A percentile compares a stretch with the other conserved stretches of the same genome.
Conservation (phyloP, 2,888 invertebrate genomes). For the Drepanosiphum platanoidis region DNA sequence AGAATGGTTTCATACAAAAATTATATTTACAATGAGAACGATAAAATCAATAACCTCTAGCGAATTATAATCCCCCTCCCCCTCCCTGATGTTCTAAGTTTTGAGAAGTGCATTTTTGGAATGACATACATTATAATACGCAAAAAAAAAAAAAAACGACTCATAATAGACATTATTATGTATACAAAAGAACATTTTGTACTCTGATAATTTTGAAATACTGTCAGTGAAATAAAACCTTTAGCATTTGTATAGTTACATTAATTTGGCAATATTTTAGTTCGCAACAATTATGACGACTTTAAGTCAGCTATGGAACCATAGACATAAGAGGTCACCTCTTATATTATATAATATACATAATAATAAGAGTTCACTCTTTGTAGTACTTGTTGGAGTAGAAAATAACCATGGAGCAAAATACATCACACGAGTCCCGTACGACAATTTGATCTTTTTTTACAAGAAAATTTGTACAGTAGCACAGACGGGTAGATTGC, state of each 20-base stretch:
- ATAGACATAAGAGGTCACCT: no score
- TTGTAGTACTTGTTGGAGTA: neutral
- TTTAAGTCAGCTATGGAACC: no score
- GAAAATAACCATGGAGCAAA: neutral
- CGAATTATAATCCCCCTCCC: constrained; percentile 10
- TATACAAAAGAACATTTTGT: neutral
- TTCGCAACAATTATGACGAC: no score
- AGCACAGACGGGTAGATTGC: constrained; percentile 75
- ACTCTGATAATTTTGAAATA: no score
- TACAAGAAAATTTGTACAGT: constrained; percentile 54
- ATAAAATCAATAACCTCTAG: neutral
- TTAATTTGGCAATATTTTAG: no score
- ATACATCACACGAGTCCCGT: neutral
- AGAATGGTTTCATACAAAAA: constrained; percentile 53
- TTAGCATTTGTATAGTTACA: constrained; percentile 23
- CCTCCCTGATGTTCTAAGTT: constrained; percentile 13
- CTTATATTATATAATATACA: no score
- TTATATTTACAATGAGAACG: constrained; percentile 27
- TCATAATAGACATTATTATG: neutral
- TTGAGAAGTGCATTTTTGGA: constrained; percentile 19
- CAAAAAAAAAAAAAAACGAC: neutral
- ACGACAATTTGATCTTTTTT: neutral
- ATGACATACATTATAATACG: neutral
- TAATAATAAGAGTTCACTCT: no score
- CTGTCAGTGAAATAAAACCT: constrained; percentile 6